phyloP scores from a whole-genome alignment of 35 echinoderm and acorn worm genomes.

The Lytechinus variegatus region DNA sequence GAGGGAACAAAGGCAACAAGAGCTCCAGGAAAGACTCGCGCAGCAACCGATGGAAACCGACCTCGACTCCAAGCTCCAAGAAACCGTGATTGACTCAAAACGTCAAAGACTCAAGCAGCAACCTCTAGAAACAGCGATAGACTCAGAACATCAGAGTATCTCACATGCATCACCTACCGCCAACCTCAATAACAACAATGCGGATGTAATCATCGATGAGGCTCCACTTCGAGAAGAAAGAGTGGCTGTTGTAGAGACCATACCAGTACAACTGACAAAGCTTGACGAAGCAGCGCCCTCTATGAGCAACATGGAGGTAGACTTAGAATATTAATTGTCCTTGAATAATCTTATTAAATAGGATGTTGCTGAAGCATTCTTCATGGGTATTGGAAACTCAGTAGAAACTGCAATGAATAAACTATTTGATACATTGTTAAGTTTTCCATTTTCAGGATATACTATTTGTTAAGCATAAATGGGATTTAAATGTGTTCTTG shows the following conservation, averaged over 20 bases:
- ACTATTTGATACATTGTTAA: too few species aligned
- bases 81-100: too few species aligned
- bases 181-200: slow-evolving; percentile 51
- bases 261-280: background rate
- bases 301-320: slow-evolving; percentile 9
- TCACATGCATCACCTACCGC: background rate
- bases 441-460: too few species aligned
- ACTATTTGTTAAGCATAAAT: too few species aligned
- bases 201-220: slow-evolving; percentile 54
- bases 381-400: too few species aligned
- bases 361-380: too few species aligned
- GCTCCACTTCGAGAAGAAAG: slow-evolving; percentile 37
- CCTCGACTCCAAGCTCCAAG: too few species aligned
- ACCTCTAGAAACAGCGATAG: background rate
- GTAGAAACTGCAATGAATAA: too few species aligned
- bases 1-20: slow-evolving; percentile 47
- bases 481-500: too few species aligned
- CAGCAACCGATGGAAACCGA: background rate
- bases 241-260: slow-evolving; percentile 1
- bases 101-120: background rate
- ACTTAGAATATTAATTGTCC: background rate
- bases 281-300: slow-evolving; percentile 22
- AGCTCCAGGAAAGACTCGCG: background rate
- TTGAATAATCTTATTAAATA: background rate
- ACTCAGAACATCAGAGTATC: background rate